A percentile compares a stretch with the other conserved stretches of the same genome.
Conservation (phyloP, 2,797 vertebrate species). For the Galagoides demidoff region DNA sequence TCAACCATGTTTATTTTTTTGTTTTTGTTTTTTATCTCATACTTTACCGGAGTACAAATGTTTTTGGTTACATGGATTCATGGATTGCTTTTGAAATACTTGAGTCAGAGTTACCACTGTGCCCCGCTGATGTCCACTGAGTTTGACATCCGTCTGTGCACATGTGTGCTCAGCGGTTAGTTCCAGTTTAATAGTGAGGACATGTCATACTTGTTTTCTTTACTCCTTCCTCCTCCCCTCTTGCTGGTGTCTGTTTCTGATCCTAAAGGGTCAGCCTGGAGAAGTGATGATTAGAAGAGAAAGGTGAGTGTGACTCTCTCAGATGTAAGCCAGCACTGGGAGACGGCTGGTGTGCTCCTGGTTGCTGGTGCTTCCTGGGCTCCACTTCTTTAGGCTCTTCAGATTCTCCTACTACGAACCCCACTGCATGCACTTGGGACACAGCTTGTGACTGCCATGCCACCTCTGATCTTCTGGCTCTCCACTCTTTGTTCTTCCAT, state of each 20-base stretch:
- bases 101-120: too few relatives aligned
- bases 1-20: background rate
- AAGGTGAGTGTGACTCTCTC: background rate
- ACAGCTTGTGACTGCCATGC: background rate
- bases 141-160: too few relatives aligned
- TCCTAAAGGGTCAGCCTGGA: background rate
- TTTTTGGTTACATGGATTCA: too few relatives aligned
- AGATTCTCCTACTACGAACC: background rate
- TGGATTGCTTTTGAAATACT: too few relatives aligned
- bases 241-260: background rate
- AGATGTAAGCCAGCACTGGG: background rate
- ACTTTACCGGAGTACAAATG: too few relatives aligned
- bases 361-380: background rate
- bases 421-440: background rate
- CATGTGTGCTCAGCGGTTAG: too few relatives aligned
- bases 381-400: background rate
- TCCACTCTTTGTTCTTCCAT: background rate
- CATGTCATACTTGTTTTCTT: background rate
- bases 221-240: background rate
- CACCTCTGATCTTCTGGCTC: background rate
- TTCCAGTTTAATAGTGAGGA: too few relatives aligned
- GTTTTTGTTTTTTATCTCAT: too few relatives aligned
- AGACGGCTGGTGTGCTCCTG: background rate
- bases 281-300: background rate
- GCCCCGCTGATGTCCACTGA: too few relatives aligned